Evolutionary conservation across 2,113 vertebrate genomes (phyloP), one percentile per base, ranked within the genome.

Genomic region (Andinoacara biseriatus): DNA sequence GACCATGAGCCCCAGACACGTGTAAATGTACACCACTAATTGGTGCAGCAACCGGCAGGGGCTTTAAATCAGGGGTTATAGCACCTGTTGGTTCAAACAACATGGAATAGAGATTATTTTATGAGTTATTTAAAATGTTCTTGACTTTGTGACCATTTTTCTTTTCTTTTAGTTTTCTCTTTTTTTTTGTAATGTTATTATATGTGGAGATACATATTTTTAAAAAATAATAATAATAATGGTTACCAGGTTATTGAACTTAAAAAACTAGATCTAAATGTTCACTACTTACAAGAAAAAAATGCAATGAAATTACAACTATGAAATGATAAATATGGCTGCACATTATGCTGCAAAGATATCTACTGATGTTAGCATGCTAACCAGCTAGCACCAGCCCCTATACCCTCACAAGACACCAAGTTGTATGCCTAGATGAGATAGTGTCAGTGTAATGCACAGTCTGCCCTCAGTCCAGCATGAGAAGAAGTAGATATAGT

Each of bases 11-110:
- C 86, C 78, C 84, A 65, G 88, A 92, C 87, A 81, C 88, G 90
- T 87, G 89, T 89, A 92, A 89, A 91, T 86, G 91, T 87, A 72
- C 84, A 88, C 81, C 89, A 89, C 92, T 94, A 93, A 94, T 94
- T 94, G 92, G 91, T 84, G 78, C 75, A 60, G 58, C 80, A 81
- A 56, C 59, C 78, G 84, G 78, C 80, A 87, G 63, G 63, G 86
- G 69, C 49, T 86, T 89, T 92, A 92, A 90, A 92, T 92, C 92
- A 92, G 76, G 26, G 9, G 40, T 56, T 86, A 49, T 86, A 88
- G 91, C 91, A 91, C 89, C 82, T 87, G 87, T 76, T 86, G 56
- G 59, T 79, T 83, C 76, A 33, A 65, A 83, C 10, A 46, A 15
- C 67, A 80, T 60, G 54, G 79, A 65, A 63, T 43, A 75, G 52